Conservation (phyloP, 2,113 vertebrate genomes). For the Malurus elegans region DNA sequence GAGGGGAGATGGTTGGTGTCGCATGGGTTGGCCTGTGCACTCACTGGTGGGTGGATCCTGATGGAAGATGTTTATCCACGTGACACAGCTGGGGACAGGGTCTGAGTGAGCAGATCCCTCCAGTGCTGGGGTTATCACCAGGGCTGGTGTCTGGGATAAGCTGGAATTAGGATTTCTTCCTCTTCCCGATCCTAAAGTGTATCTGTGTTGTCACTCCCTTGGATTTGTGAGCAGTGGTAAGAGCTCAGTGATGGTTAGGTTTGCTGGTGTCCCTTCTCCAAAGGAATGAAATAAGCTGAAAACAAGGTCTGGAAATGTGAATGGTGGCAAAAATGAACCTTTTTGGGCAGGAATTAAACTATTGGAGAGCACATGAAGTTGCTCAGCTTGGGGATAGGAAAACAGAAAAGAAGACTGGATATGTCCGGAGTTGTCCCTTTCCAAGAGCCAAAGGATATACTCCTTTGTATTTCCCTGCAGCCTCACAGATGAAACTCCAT, state of each 20-base stretch:
- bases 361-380: fast-evolving
- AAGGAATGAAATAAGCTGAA: fast-evolving
- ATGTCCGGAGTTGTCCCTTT: fast-evolving
- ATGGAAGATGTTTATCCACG: not conserved
- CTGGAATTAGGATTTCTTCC: not conserved
- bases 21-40: not conserved
- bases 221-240: not conserved
- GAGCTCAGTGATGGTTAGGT: not conserved
- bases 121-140: not conserved
- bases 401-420: not conserved
- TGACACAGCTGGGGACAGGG: not conserved
- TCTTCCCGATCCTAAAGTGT: not conserved
- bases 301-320: not conserved
- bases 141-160: fast-evolving
- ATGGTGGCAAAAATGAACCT: not conserved
- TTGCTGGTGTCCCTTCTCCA: not conserved
- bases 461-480: not conserved
- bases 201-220: not conserved
- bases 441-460: fast-evolving
- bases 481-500: not conserved
- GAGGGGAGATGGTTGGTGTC: not conserved
- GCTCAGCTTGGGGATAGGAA: not conserved
- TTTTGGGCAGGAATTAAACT: not conserved
- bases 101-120: not conserved
- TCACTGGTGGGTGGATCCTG: not conserved